phyloP scores from a whole-genome alignment of 2,888 invertebrate genomes.

The Plagiodera versicolora region DNA sequence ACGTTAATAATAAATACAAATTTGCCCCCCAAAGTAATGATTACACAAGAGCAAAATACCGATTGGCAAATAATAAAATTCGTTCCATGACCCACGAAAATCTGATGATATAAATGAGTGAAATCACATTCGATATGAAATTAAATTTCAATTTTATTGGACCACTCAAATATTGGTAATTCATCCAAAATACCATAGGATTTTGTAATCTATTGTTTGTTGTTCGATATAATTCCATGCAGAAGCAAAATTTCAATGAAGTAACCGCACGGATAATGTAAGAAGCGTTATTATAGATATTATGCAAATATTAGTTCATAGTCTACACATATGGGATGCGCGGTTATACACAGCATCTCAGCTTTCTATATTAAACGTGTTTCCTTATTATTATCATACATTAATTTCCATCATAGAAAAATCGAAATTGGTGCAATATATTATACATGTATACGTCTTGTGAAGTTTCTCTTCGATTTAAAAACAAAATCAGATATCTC shows the following conservation, averaged over 20 bases:
- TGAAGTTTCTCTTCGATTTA: not conserved
- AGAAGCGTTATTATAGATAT: slow-evolving; percentile 1
- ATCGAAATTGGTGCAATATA: not conserved
- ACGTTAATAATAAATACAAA: no score
- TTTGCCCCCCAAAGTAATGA: no score
- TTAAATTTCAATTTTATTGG: not conserved
- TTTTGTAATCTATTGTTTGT: not conserved
- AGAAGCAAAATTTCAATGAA: not conserved
- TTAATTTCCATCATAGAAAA: not conserved
- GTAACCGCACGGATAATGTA: not conserved
- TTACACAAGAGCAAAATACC: no score
- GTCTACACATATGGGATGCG: not conserved
- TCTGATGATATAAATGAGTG: not conserved
- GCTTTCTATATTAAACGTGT: not conserved
- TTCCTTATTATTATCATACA: not conserved
- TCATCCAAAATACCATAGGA: not conserved
- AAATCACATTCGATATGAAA: not conserved
- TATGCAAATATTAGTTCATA: not conserved
- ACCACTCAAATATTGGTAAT: not conserved
- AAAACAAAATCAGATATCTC: not conserved
- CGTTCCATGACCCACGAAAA: not conserved
- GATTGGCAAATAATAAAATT: not conserved
- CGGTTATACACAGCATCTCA: not conserved
- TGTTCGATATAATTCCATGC: not conserved
- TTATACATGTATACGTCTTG: not conserved